These are phyloP conservation scores for Ornithorhynchus anatinus DNA, from an alignment of 2,113 vertebrate species.

Conservation along the genomic window DNA sequence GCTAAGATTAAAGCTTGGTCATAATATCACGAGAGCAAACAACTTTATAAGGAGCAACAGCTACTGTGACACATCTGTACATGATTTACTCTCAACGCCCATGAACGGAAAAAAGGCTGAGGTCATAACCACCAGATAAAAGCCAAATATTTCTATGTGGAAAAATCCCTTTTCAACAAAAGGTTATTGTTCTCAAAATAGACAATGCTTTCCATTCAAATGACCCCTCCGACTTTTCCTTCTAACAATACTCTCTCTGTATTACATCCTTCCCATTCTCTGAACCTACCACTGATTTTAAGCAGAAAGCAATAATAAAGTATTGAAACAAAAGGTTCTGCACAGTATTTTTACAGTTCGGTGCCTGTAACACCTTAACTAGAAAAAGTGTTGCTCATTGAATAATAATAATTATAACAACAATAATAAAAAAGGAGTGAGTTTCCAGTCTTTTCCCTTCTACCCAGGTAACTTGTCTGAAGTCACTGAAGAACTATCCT, in stretches of 20 bases:
- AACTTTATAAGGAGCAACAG: not conserved
- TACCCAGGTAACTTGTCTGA: constrained; percentile 77
- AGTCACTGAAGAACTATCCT: constrained; percentile 64
- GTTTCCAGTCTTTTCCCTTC: constrained; percentile 98
- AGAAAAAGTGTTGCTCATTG: constrained; percentile 28
- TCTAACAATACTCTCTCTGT: constrained; percentile 2
- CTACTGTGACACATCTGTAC: constrained; percentile 21
- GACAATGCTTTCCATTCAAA: constrained; percentile 14
- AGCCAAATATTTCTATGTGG: constrained; percentile 11
- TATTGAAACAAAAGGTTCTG: constrained; percentile 50
- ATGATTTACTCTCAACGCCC: constrained; percentile 42
- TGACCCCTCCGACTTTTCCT: constrained; percentile 34
- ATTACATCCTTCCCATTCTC: constrained; percentile 21
- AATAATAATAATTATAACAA: constrained; percentile 32
- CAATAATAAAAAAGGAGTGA: constrained; percentile 36
- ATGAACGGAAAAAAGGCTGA: constrained; percentile 30
- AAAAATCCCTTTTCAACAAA: constrained; percentile 44
- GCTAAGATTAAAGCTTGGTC: constrained; percentile 13
- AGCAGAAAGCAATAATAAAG: constrained; percentile 34
- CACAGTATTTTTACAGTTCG: constrained; percentile 38
- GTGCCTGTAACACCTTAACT: constrained; percentile 40
- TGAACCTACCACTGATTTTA: constrained; percentile 32
- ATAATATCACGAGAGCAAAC: constrained; percentile 16
- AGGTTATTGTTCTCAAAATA: constrained; percentile 48
- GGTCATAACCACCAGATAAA: not conserved